phyloP scores from a whole-genome alignment of 2,888 invertebrate species.

The Catocala fraxini region DNA sequence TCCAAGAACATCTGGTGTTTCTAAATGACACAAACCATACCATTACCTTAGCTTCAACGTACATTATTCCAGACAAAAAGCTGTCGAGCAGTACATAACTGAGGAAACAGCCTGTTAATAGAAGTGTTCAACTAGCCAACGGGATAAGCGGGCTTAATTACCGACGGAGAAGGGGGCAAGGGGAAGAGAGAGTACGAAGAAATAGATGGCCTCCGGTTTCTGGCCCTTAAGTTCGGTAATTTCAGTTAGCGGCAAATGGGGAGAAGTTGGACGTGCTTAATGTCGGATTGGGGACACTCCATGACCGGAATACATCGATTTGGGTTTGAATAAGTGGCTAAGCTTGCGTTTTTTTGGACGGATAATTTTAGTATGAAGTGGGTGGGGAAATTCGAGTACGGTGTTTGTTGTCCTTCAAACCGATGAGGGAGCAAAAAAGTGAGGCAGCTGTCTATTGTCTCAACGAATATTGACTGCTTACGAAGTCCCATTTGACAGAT shows the following conservation, averaged over 20 bases:
- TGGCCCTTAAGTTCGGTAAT: slow-evolving; percentile 66
- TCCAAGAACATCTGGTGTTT: background rate
- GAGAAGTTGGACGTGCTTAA: slow-evolving; percentile 58
- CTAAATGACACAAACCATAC: background rate
- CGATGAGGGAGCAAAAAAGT: background rate
- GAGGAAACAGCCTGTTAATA: slow-evolving; percentile 49
- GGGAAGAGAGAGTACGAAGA: slow-evolving; percentile 47
- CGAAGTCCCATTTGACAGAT: no score
- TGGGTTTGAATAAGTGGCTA: slow-evolving; percentile 21
- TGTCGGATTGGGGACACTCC: slow-evolving; percentile 51
- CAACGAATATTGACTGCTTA: no score
- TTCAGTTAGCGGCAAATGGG: slow-evolving; percentile 68
- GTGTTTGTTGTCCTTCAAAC: slow-evolving; percentile 1
- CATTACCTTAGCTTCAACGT: background rate
- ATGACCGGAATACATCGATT: slow-evolving; percentile 37
- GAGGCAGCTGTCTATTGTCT: no score
- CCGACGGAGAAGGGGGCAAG: slow-evolving; percentile 27
- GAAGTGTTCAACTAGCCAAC: slow-evolving; percentile 50
- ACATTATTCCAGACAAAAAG: slow-evolving; percentile 17
- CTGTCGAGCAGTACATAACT: slow-evolving; percentile 32
- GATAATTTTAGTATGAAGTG: slow-evolving; percentile 10
- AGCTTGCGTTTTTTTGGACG: slow-evolving; percentile 10
- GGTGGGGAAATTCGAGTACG: background rate
- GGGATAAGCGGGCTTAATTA: slow-evolving; percentile 69
- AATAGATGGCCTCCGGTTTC: slow-evolving; percentile 65